Base-by-base conservation (phyloP, 2,113 vertebrate genomes). In the Poeciliopsis occidentalis region DNA sequence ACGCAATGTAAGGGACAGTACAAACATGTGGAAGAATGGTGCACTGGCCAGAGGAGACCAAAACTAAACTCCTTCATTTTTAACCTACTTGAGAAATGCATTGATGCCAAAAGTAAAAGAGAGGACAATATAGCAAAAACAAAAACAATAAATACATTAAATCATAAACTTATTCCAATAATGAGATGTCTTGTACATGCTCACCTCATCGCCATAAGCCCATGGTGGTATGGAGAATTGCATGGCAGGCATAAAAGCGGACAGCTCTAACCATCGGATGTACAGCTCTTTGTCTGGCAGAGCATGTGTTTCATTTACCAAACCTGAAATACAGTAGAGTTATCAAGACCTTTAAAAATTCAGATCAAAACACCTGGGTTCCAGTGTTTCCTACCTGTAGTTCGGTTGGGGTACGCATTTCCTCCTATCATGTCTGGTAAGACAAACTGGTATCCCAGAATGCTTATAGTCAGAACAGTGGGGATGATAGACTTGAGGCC, bases 211-310 rank as follows among this genome's bases (percentile, higher is more conserved):
- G 65, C 97, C 96, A 0, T 97, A 99, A 12, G 92, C 92, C 97
- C 98, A 99, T 0, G 98, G 98, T 0, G 97, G 98, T 44, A 98
- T 94, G 12, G 98, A 97, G 82, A 99, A 99, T 92, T 98, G 96
- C 98, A 99, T 97, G 60, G 96, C 96, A 0, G 97, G 97, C 97
- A 99, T 97, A 92, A 99, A 99, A 26, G 98, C 97, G 0, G 97
- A 96, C 64, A 99, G 92, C 89, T 99, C 97, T 87, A 99, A 90
- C 98, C 98, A 99, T 64, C 97, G 95, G 83, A 99, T 95, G 4
- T 98, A 99, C 27, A 99, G 95, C 86, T 99, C 98, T 17, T 95
- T 94, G 85, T 98, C 96, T 0, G 97, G 97, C 24, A 96, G 94
- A 51, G 87, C 91, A 30, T 69, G 51, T 0, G 85, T 83, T 0